Percentiles rank a stretch among this genome's conserved stretches.
phyloP scores from a whole-genome alignment of 2,888 invertebrate genomes.

The Eupsilia transversa region DNA sequence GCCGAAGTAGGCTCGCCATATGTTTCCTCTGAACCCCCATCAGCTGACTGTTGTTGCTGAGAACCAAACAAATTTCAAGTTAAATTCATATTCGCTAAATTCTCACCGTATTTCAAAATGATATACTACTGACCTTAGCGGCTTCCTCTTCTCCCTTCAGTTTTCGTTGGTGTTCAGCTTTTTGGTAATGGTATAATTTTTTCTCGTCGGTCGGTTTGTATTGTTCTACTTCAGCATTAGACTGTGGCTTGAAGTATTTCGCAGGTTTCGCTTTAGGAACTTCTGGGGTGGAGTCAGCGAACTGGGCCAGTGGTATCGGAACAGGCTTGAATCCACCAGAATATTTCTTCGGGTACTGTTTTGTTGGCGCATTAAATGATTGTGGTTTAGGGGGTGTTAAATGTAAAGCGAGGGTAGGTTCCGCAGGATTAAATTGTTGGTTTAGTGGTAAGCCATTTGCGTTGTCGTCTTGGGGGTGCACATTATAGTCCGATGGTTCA shows the following conservation, averaged over 20 bases:
- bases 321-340: conserved; percentile 86
- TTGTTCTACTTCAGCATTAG: conserved; percentile 76
- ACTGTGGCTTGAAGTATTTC: conserved; percentile 81
- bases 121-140: conserved; percentile 69
- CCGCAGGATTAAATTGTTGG: conserved; percentile 73
- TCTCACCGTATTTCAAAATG: conserved; percentile 47
- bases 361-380: conserved; percentile 86
- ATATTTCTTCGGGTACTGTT: conserved; percentile 91
- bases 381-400: conserved; percentile 78
- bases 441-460: conserved; percentile 73
- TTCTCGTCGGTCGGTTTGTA: conserved; percentile 79
- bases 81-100: conserved; percentile 51
- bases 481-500: conserved; percentile 56
- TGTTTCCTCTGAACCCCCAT: conserved; percentile 65
- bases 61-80: conserved; percentile 63
- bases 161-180: conserved; percentile 89
- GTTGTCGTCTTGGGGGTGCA: conserved; percentile 51
- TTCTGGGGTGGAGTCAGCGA: conserved; percentile 75
- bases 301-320: conserved; percentile 83
- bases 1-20: conserved; percentile 70
- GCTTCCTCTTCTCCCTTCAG: conserved; percentile 78
- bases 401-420: conserved; percentile 78
- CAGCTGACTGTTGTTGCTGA: conserved; percentile 69
- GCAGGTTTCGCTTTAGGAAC: conserved; percentile 86
- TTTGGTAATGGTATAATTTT: conserved; percentile 84